Conservation (phyloP, 2,113 vertebrate species). For the Tachycineta bicolor region DNA sequence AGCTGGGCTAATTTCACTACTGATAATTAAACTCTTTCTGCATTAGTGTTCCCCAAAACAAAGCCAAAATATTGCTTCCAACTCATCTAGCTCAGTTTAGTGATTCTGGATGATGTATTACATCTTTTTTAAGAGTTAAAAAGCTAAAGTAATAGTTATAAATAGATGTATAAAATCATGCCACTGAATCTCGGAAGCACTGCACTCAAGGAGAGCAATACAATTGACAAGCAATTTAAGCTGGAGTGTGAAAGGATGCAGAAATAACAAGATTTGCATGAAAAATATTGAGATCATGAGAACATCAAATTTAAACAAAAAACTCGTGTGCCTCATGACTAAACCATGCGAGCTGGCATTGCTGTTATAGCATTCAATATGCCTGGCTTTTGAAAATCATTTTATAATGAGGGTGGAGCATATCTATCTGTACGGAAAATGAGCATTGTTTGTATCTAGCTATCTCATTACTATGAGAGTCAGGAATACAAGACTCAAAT, state of each 20-base stretch:
- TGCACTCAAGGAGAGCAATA: slow-evolving; percentile 71
- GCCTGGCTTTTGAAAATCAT: slow-evolving; percentile 75
- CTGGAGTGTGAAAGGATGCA: slow-evolving; percentile 78
- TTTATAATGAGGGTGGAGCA: slow-evolving; percentile 73
- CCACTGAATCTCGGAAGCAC: slow-evolving; percentile 72
- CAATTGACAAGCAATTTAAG: slow-evolving; percentile 83
- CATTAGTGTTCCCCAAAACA: background rate
- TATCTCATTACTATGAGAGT: slow-evolving; percentile 67
- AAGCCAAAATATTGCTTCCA: slow-evolving; percentile 31
- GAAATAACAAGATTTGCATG: slow-evolving; percentile 85
- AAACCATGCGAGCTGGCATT: slow-evolving; percentile 79
- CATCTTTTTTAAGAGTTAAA: slow-evolving; percentile 66
- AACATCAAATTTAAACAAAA: slow-evolving; percentile 81
- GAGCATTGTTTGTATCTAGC: slow-evolving; percentile 63
- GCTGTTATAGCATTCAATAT: slow-evolving; percentile 75
- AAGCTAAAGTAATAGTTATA: slow-evolving; percentile 75
- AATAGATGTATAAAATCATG: slow-evolving; percentile 77
- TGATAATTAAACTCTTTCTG: slow-evolving; percentile 46
- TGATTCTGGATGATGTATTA: slow-evolving; percentile 59
- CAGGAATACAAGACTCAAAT: slow-evolving; percentile 38
- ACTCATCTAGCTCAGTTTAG: slow-evolving; percentile 57
- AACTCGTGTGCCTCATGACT: slow-evolving; percentile 80
- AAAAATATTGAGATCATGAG: slow-evolving; percentile 83
- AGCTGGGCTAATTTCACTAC: background rate
- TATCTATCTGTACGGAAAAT: slow-evolving; percentile 67